Evolutionary conservation across 2,797 vertebrate genomes (phyloP).

Genomic region (Darevskia nairensis): DNA sequence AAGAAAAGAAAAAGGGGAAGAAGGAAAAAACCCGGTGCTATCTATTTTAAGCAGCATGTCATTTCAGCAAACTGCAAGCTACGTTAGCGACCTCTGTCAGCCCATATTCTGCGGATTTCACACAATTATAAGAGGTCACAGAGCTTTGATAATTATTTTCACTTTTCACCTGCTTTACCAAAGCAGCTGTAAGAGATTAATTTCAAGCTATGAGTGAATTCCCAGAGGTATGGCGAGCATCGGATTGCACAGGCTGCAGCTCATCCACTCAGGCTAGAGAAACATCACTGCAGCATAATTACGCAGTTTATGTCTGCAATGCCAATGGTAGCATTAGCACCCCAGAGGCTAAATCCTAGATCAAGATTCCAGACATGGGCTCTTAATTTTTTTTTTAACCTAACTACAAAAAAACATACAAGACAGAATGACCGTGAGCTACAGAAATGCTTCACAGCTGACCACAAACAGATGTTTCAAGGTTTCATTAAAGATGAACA

Average conservation of each 20-base stretch:
- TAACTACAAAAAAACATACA: conserved; percentile 30
- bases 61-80: conserved; percentile 56
- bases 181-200: conserved; percentile 64
- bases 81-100: conserved; percentile 48
- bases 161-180: conserved; percentile 66
- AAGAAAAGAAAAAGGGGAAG: conserved; percentile 38
- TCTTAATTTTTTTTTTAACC: conserved; percentile 42
- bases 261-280: conserved; percentile 43
- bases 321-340: conserved; percentile 47
- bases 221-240: conserved; percentile 55
- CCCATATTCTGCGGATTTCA: conserved; percentile 53
- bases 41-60: conserved; percentile 55
- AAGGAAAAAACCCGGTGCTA: conserved; percentile 17
- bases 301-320: conserved; percentile 52
- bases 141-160: conserved; percentile 68
- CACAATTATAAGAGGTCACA: conserved; percentile 53
- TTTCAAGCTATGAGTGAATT: conserved; percentile 61
- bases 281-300: conserved; percentile 46
- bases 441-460: conserved; percentile 11
- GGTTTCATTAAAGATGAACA: conserved; percentile 10
- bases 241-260: conserved; percentile 43
- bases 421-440: neutral
- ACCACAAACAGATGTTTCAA: conserved; percentile 2
- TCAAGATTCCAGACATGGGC: conserved; percentile 28
- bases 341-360: conserved; percentile 26